phyloP scores from a whole-genome alignment of 2,888 invertebrate species.

The Dryobota labecula region DNA sequence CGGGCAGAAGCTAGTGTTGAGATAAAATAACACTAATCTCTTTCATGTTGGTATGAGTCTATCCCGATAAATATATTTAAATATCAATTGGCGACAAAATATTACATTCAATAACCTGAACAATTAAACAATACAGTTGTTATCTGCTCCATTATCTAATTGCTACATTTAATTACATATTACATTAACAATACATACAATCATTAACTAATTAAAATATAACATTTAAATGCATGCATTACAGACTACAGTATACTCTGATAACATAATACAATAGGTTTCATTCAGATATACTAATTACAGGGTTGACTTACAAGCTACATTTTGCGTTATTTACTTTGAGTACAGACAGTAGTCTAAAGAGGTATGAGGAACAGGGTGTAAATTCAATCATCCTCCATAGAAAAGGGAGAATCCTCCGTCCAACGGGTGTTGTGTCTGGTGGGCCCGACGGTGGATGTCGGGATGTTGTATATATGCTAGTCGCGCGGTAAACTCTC shows the following conservation, averaged over 20 bases:
- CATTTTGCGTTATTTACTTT: too few relatives aligned
- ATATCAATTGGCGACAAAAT: neutral
- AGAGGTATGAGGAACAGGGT: too few relatives aligned
- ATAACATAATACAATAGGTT: slow-evolving; percentile 30
- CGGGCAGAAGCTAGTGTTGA: too few relatives aligned
- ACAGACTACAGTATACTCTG: slow-evolving; percentile 1
- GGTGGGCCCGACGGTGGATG: too few relatives aligned
- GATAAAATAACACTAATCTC: neutral
- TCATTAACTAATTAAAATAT: slow-evolving; percentile 15
- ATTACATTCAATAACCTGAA: slow-evolving; percentile 8
- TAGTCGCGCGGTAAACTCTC: too few relatives aligned
- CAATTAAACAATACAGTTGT: slow-evolving; percentile 21
- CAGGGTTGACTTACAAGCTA: slow-evolving; percentile 4
- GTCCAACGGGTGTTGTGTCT: too few relatives aligned
- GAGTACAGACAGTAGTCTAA: too few relatives aligned
- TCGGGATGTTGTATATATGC: too few relatives aligned
- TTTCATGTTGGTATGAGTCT: too few relatives aligned
- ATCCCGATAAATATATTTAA: neutral
- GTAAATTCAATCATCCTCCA: too few relatives aligned
- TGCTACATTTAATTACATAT: slow-evolving; percentile 16
- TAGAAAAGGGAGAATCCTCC: too few relatives aligned
- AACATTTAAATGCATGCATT: slow-evolving; percentile 1
- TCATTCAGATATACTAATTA: slow-evolving; percentile 29
- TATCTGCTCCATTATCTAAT: slow-evolving; percentile 40
- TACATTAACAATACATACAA: slow-evolving; percentile 7